Base-by-base conservation (phyloP, 2,113 vertebrate genomes). In the Prunella himalayana region DNA sequence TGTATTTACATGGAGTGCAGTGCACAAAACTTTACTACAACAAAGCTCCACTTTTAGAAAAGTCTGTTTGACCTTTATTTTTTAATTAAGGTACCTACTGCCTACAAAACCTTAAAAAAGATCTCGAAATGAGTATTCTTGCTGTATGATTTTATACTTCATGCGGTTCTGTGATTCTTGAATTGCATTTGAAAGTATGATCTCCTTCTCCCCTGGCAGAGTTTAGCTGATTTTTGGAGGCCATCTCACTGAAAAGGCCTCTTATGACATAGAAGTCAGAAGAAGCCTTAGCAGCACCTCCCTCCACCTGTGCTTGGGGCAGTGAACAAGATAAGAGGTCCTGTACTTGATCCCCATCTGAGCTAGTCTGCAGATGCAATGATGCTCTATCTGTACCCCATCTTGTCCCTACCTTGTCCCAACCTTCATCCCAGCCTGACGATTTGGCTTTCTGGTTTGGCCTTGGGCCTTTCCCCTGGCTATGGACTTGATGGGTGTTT, bases 281-380 rank as follows among this genome's bases (percentile, higher is more conserved):
- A 54, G 41, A 56, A 37, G 12, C 1, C 9, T 6, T 17, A n/a
- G 15, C 15, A 78, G 27, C 16, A 69, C 2, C 3, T 88, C 15
- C 6, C 11, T 57, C 16, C 4, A 2, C 12, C 9, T 30, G 33
- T 71, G 8, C 9, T 21, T 71, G 53, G 17, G 6, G 1, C 13
- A 65, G 39, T 27, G 35, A 19, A 15, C 57, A 30, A 61, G 22
- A 57, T 15, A 15, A 31, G 61, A 13, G 3, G 2, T 77, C 5
- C 6, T 1, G 2, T 41, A 8, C 20, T 45, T 57, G 22, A 4
- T 19, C 6, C 3, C 4, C 1, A 2, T 7, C 28, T 54, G 28
- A 71, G 42, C 8, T 16, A 22, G 13, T 9, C 64, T 53, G 15
- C 1, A 2, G 21, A 23, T 4, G 0, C 1, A 5, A 2, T 17